Evolutionary conservation across 1,140 invertebrate genomes (phyloP).

Genomic region (Bombus haemorrhoidalis): DNA sequence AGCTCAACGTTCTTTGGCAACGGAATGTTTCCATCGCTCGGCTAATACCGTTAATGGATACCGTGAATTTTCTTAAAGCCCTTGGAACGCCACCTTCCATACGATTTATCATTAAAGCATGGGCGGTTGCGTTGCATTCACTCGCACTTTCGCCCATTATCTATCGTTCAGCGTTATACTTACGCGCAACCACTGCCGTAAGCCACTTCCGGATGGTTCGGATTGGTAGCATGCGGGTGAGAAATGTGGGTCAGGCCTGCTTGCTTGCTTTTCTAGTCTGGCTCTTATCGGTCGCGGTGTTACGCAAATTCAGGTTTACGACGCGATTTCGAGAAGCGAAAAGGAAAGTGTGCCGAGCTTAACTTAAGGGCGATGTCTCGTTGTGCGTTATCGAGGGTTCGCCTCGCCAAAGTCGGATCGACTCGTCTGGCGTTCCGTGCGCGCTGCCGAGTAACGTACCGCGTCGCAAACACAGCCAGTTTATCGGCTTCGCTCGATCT

Average conservation of each 20-base stretch:
- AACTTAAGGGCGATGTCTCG: not conserved
- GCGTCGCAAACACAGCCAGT: not conserved
- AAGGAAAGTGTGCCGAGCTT: slow-evolving; percentile 42
- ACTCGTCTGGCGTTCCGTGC: not conserved
- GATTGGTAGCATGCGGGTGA: slow-evolving; percentile 75
- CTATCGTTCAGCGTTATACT: slow-evolving; percentile 63
- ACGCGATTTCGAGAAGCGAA: slow-evolving; percentile 63
- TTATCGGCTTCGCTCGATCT: slow-evolving; percentile 3
- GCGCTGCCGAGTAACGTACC: not conserved
- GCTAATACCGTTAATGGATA: no score
- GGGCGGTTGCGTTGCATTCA: slow-evolving; percentile 58
- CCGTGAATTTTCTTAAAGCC: no score
- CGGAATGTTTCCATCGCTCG: no score
- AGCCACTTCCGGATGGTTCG: slow-evolving; percentile 70
- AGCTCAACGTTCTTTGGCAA: not conserved
- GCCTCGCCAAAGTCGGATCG: not conserved
- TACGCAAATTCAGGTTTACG: slow-evolving; percentile 62
- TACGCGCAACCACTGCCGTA: slow-evolving; percentile 41
- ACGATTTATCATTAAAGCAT: no score
- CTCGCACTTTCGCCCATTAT: slow-evolving; percentile 80
- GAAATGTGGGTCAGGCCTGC: slow-evolving; percentile 76
- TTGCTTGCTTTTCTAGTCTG: slow-evolving; percentile 53
- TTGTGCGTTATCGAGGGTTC: not conserved
- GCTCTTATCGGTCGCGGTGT: slow-evolving; percentile 61
- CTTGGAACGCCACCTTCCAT: no score